These are phyloP conservation scores for Camponotus pennsylvanicus DNA, from an alignment of 1,140 invertebrate genomes.

Conservation along the genomic window DNA sequence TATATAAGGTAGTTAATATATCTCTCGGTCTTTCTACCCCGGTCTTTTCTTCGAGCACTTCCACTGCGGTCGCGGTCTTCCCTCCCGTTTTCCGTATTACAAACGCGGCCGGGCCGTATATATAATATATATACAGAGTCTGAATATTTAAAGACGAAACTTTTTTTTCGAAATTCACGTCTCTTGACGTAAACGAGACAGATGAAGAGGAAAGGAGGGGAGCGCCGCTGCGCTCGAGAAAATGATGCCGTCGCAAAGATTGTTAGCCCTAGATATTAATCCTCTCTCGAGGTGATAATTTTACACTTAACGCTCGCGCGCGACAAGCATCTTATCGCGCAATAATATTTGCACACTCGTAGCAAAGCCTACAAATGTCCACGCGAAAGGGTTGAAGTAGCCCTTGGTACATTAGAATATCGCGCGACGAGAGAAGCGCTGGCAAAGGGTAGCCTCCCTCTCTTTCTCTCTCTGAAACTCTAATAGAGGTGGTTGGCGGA, in stretches of 20 bases:
- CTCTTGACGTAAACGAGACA: background rate
- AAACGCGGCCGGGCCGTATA: conserved; percentile 6
- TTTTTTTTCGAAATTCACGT: conserved; percentile 35
- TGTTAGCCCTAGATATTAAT: conserved; percentile 25
- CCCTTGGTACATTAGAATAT: conserved; percentile 32
- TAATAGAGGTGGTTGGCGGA: conserved; percentile 73
- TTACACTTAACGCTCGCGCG: conserved; percentile 15
- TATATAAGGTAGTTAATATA: conserved; percentile 37
- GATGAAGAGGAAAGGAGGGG: too few relatives aligned
- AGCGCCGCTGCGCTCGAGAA: background rate
- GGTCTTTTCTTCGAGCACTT: conserved; percentile 12
- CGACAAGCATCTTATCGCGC: conserved; percentile 19
- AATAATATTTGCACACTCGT: conserved; percentile 25
- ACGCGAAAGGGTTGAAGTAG: conserved; percentile 18
- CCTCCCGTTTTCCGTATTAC: background rate
- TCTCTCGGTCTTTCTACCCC: conserved; percentile 30
- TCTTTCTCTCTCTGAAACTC: conserved; percentile 31
- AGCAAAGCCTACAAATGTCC: background rate
- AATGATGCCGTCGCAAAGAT: background rate
- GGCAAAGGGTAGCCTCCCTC: conserved; percentile 9
- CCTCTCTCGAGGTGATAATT: background rate
- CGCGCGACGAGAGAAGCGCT: background rate
- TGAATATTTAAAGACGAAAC: conserved; percentile 60
- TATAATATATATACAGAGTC: conserved; percentile 17
- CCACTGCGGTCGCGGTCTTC: background rate